These are phyloP conservation scores for Aurelia coerulea DNA, from an alignment of 30 jellyfish, hydroid and myxozoan species.

Conservation along the genomic window DNA sequence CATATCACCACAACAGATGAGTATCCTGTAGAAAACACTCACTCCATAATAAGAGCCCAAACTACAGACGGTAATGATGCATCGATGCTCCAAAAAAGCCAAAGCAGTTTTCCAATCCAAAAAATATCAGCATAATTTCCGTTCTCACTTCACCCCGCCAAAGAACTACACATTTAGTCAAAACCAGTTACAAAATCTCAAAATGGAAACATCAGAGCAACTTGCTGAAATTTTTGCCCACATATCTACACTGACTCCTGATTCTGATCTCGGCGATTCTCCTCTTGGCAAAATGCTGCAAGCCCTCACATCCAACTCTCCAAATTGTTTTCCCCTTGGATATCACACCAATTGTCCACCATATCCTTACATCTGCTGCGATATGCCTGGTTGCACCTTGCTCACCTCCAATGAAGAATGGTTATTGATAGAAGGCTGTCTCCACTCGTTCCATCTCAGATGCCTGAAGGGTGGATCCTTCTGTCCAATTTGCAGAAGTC, in stretches of 20 bases:
- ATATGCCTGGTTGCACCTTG: conserved; percentile 28
- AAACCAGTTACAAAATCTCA: conserved; percentile 28
- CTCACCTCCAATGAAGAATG: conserved; percentile 13
- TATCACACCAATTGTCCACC: conserved; percentile 18
- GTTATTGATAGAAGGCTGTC: conserved; percentile 10
- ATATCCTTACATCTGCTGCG: conserved; percentile 16
- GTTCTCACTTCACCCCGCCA: conserved; percentile 38
- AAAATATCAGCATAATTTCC: conserved; percentile 21
- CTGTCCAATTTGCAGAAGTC: conserved; percentile 23
- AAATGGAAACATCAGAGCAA: conserved; percentile 9
- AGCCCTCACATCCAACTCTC: background rate
- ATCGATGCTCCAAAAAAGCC: conserved; percentile 23
- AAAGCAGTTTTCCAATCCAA: conserved; percentile 32
- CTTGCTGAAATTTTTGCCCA: conserved; percentile 5
- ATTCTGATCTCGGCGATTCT: conserved; percentile 14
- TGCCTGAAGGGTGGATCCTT: conserved; percentile 22
- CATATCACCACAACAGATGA: conserved; percentile 32
- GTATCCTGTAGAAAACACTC: background rate
- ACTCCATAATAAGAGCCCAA: conserved; percentile 34
- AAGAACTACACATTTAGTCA: conserved; percentile 33
- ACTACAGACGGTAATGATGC: conserved; percentile 23
- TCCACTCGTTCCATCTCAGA: conserved; percentile 2
- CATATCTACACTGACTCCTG: conserved; percentile 7
- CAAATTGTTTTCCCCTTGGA: conserved; percentile 7
- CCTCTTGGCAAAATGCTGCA: conserved; percentile 4